Conservation (phyloP, 2,888 invertebrate species). For the Brachynemurus nebulosus region DNA sequence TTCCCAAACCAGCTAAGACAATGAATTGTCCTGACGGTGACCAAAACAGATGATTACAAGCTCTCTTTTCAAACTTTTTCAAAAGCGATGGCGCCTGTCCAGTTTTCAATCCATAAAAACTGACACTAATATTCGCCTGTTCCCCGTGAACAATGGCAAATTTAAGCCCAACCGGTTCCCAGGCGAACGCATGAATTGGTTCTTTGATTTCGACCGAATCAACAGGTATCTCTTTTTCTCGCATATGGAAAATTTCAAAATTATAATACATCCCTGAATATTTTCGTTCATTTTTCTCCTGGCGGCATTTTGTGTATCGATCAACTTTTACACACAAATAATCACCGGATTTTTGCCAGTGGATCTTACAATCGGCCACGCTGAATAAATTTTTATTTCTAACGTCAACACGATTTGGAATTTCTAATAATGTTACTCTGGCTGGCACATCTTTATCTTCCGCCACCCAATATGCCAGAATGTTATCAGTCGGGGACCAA, state of each 20-base stretch:
- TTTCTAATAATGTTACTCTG: constrained; percentile 80
- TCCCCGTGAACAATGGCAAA: constrained; percentile 97
- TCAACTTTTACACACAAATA: constrained; percentile 94
- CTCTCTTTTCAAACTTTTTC: constrained; percentile 78
- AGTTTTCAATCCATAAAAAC: constrained; percentile 84
- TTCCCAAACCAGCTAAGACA: constrained; percentile 76
- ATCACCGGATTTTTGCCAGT: constrained; percentile 98
- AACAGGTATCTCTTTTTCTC: constrained; percentile 94
- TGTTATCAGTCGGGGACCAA: constrained; percentile 96
- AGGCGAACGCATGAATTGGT: constrained; percentile 86
- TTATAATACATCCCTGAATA: constrained; percentile 96
- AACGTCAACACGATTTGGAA: constrained; percentile 78
- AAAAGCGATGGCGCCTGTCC: constrained; percentile 78
- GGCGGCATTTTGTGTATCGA: constrained; percentile 76
- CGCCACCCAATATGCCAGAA: constrained; percentile 96
- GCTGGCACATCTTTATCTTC: constrained; percentile 96
- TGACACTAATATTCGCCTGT: constrained; percentile 67
- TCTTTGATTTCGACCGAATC: constrained; percentile 95
- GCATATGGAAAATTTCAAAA: constrained; percentile 98
- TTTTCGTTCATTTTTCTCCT: constrained; percentile 86
- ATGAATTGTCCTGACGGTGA: constrained; percentile 92
- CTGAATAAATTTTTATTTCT: constrained; percentile 94
- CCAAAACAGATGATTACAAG: constrained; percentile 91
- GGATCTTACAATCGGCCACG: constrained; percentile 95
- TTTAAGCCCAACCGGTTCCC: constrained; percentile 95